These are phyloP conservation scores for Parthenolecanium corni DNA, from an alignment of 2,888 invertebrate genomes.

Conservation along the genomic window DNA sequence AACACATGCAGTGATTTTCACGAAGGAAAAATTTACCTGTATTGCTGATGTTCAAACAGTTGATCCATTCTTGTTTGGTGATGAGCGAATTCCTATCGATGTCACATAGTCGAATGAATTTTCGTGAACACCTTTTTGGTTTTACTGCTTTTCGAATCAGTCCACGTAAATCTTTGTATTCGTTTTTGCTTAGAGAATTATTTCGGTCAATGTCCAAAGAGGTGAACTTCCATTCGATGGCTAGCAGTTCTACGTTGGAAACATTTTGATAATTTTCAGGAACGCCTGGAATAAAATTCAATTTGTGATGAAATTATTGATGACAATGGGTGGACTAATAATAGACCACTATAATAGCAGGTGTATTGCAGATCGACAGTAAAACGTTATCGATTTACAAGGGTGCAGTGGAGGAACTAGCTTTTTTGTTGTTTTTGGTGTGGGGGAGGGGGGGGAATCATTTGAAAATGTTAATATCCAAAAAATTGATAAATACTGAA, in stretches of 20 bases:
- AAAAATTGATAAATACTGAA: no score
- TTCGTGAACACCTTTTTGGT: conserved; percentile 78
- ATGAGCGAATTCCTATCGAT: conserved; percentile 66
- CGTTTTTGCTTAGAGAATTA: conserved; percentile 62
- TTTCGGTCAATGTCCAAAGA: conserved; percentile 71
- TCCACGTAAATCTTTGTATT: conserved; percentile 67
- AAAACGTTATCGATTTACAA: no score
- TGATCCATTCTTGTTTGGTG: conserved; percentile 69
- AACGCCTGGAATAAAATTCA: background rate
- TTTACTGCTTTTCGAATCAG: conserved; percentile 78
- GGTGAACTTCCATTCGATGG: conserved; percentile 82
- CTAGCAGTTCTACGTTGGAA: conserved; percentile 36
- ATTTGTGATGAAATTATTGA: background rate
- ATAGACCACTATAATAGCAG: no score
- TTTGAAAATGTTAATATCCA: no score
- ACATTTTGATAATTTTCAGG: background rate
- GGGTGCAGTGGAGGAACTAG: no score
- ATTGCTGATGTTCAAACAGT: conserved; percentile 53
- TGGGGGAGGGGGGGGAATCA: no score
- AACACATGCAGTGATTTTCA: no score
- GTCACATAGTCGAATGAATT: conserved; percentile 81
- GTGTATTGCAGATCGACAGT: no score
- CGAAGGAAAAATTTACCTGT: background rate
- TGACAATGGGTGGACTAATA: background rate
- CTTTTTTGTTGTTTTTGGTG: no score